phyloP scores from a whole-genome alignment of 2,888 invertebrate species.

The Xestoiulus laeticollis region DNA sequence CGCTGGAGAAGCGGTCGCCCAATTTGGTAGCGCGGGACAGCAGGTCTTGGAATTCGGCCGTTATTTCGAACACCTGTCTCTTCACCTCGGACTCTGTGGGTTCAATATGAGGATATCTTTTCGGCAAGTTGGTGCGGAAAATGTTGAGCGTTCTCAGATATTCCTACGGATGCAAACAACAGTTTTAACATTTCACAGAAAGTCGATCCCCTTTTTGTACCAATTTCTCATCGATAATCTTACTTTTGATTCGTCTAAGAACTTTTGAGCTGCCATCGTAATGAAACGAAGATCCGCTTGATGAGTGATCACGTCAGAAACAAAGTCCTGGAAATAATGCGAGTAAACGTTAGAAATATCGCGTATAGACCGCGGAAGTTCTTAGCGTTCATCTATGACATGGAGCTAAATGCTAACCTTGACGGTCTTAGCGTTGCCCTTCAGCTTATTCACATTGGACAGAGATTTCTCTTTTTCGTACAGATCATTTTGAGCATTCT shows the following conservation, averaged over 20 bases:
- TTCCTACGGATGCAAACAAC: slow-evolving; percentile 69
- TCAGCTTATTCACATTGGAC: slow-evolving; percentile 76
- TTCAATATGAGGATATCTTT: slow-evolving; percentile 78
- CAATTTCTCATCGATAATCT: background rate
- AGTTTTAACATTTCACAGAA: background rate
- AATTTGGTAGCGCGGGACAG: slow-evolving; percentile 82
- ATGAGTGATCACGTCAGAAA: slow-evolving; percentile 92
- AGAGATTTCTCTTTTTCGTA: slow-evolving; percentile 87
- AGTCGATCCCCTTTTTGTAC: background rate
- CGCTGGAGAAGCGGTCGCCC: slow-evolving; percentile 81
- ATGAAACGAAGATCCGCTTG: slow-evolving; percentile 95
- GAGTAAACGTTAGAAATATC: slow-evolving; percentile 15
- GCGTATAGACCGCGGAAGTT: background rate
- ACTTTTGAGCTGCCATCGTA: slow-evolving; percentile 95
- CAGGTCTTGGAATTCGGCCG: slow-evolving; percentile 74
- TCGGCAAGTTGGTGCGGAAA: slow-evolving; percentile 82
- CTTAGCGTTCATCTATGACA: too few species aligned
- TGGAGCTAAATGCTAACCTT: slow-evolving; percentile 68
- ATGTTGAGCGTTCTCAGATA: slow-evolving; percentile 85
- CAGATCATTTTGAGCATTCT: slow-evolving; percentile 78
- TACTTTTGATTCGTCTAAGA: slow-evolving; percentile 92
- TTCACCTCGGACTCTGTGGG: slow-evolving; percentile 79
- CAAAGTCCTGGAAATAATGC: slow-evolving; percentile 71
- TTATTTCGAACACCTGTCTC: slow-evolving; percentile 79
- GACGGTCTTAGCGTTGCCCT: slow-evolving; percentile 72